Conservation (phyloP, 1,140 invertebrate species). For the Euglossa dilemma region DNA sequence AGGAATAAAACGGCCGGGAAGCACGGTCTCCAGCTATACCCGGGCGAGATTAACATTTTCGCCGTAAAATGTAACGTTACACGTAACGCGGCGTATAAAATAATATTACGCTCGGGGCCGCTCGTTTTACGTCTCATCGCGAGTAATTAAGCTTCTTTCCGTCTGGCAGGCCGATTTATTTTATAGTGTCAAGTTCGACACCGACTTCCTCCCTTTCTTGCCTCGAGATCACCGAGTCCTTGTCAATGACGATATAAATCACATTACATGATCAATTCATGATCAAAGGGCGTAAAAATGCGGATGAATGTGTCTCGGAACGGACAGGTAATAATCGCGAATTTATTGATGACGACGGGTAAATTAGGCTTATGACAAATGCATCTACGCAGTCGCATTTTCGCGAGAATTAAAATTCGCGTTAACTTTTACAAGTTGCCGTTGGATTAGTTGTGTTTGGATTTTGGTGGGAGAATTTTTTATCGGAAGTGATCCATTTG, state of each 20-base stretch:
- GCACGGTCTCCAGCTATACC: background rate
- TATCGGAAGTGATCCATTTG: too few species aligned
- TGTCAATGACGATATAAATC: background rate
- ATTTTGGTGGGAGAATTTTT: too few species aligned
- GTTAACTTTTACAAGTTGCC: too few species aligned
- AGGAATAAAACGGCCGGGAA: background rate
- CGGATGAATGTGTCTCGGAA: too few species aligned
- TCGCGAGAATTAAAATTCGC: too few species aligned
- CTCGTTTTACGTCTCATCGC: background rate
- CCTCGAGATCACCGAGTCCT: background rate
- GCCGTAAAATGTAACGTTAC: conserved; percentile 2
- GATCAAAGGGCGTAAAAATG: too few species aligned
- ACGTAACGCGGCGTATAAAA: background rate
- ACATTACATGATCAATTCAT: too few species aligned
- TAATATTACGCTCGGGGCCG: background rate
- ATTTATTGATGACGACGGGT: too few species aligned
- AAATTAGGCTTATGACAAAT: too few species aligned
- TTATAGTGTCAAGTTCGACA: background rate
- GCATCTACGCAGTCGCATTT: too few species aligned
- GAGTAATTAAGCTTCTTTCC: background rate
- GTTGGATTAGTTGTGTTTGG: too few species aligned
- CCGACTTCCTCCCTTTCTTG: background rate
- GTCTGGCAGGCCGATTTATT: background rate
- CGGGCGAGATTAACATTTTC: conserved; percentile 9
- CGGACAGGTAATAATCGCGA: too few species aligned